Conservation (phyloP, 2,113 vertebrate species). For the Sturnus vulgaris region DNA sequence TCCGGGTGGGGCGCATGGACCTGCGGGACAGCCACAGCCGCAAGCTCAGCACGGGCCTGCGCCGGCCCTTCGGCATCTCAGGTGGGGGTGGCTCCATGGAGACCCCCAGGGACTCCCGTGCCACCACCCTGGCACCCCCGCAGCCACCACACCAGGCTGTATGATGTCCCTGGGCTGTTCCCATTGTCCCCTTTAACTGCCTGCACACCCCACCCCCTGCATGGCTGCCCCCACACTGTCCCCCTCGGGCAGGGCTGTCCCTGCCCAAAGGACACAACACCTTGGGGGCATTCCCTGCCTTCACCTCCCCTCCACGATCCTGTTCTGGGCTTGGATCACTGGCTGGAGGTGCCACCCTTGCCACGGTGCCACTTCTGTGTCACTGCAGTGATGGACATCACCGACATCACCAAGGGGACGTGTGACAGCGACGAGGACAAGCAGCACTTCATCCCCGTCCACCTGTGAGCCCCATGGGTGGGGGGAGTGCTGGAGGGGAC, state of each 20-base stretch:
- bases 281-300: not conserved
- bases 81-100: not conserved
- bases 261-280: not conserved
- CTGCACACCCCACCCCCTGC: not conserved
- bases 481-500: not conserved
- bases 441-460: slow-evolving; percentile 65
- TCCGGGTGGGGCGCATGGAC: slow-evolving; percentile 62
- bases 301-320: accelerated
- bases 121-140: not conserved
- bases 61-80: slow-evolving; percentile 59
- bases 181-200: not conserved
- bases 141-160: accelerated
- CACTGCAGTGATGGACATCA: slow-evolving; percentile 63
- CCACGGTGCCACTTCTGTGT: not conserved
- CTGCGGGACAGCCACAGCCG: slow-evolving; percentile 40
- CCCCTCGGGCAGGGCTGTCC: not conserved
- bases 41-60: slow-evolving; percentile 55
- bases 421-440: slow-evolving; percentile 62
- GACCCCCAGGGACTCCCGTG: accelerated
- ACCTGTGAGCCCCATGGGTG: not conserved
- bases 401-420: slow-evolving; percentile 57
- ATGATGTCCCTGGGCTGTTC: not conserved
- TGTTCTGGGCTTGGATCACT: not conserved
- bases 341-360: not conserved
- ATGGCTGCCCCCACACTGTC: accelerated